A percentile compares a stretch with the other conserved stretches of the same genome.
phyloP scores from a whole-genome alignment of 37 sponge, comb jelly and placozoan species.

The Mnemiopsis leidyi region DNA sequence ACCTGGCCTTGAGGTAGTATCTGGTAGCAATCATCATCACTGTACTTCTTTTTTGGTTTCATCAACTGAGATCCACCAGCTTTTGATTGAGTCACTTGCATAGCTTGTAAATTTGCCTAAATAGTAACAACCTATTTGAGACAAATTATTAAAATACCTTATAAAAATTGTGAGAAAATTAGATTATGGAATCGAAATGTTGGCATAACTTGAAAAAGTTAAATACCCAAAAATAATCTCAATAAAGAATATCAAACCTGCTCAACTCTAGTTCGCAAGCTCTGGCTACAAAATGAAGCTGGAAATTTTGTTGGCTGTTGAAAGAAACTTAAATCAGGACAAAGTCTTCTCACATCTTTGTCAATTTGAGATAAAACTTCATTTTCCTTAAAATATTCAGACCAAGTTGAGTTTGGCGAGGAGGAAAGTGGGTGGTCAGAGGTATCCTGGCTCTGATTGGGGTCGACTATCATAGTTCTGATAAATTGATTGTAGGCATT shows the following conservation, averaged over 20 bases:
- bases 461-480: conserved; percentile 26
- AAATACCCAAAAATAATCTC: no score
- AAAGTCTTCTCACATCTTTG: conserved; percentile 81
- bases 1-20: conserved; percentile 73
- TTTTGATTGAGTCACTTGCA: conserved; percentile 7
- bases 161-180: no score
- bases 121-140: no score
- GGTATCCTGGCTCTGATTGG: not conserved
- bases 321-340: conserved; percentile 93
- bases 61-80: conserved; percentile 16
- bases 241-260: not conserved
- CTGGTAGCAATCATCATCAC: conserved; percentile 66
- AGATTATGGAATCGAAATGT: no score
- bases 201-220: no score
- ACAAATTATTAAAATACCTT: no score
- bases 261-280: conserved; percentile 49
- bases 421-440: conserved; percentile 38
- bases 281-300: conserved; percentile 31
- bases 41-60: conserved; percentile 53
- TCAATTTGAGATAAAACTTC: conserved; percentile 87
- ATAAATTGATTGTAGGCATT: conserved; percentile 44
- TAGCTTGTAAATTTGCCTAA: conserved; percentile 53
- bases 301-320: conserved; percentile 87
- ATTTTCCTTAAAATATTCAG: conserved; percentile 86
- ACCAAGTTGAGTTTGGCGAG: conserved; percentile 68